Percentiles rank a stretch among this genome's conserved stretches.
Evolutionary conservation across 2,797 vertebrate species (phyloP).

Genomic region (Enteromius unitaeniatus): DNA sequence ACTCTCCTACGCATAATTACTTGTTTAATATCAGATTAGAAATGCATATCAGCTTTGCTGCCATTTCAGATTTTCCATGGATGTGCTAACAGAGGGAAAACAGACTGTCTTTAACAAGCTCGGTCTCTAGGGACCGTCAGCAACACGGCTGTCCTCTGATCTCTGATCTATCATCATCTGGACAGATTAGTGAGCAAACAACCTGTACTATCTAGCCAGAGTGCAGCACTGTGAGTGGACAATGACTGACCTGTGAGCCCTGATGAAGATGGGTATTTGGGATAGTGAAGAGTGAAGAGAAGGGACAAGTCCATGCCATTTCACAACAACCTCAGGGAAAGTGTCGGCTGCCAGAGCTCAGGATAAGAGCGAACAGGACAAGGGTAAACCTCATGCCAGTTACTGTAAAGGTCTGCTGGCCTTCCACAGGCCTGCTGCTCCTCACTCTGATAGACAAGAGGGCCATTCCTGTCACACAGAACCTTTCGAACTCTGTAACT

Average conservation of each 20-base stretch:
- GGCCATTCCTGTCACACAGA: background rate
- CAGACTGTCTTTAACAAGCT: slow-evolving; percentile 20
- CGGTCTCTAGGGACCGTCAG: background rate
- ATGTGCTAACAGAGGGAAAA: slow-evolving; percentile 23
- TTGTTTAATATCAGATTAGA: slow-evolving; percentile 50
- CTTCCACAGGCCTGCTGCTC: slow-evolving; percentile 10
- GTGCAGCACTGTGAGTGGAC: background rate
- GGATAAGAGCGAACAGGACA: slow-evolving; percentile 17
- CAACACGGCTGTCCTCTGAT: background rate
- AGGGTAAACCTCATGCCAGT: slow-evolving; percentile 30
- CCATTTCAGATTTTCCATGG: slow-evolving; percentile 48
- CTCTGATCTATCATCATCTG: slow-evolving; percentile 19
- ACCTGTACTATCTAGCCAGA: background rate
- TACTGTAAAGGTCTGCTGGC: background rate
- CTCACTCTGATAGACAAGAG: background rate
- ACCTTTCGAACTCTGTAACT: background rate
- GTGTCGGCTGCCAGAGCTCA: slow-evolving; percentile 24
- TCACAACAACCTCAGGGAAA: slow-evolving; percentile 44
- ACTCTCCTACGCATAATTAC: slow-evolving; percentile 33
- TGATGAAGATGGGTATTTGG: slow-evolving; percentile 39
- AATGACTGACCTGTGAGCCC: slow-evolving; percentile 8
- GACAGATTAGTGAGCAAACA: background rate
- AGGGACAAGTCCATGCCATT: slow-evolving; percentile 45
- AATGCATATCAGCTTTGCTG: slow-evolving; percentile 55
- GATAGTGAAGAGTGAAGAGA: slow-evolving; percentile 38